Evolutionary conservation across 2,888 invertebrate genomes (phyloP).

Genomic region (Stenolophus ochropezus): DNA sequence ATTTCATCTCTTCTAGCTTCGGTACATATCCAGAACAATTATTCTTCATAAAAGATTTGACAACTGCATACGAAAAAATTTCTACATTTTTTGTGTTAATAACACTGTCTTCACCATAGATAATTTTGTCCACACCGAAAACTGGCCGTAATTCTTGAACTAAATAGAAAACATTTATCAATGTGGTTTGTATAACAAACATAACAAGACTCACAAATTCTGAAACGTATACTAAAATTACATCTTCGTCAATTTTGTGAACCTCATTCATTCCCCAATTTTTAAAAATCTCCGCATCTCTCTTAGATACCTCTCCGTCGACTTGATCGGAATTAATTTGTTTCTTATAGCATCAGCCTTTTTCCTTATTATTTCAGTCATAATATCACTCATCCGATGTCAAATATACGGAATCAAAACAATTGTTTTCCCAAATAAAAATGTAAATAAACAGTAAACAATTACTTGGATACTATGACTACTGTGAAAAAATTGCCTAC

Average conservation of each 20-base stretch:
- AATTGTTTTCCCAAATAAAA: too few species aligned
- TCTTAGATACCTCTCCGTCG: neutral
- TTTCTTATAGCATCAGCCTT: neutral
- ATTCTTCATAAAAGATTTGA: too few species aligned
- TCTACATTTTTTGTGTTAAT: neutral
- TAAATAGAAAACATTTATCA: neutral
- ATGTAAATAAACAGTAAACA: too few species aligned
- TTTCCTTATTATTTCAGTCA: neutral
- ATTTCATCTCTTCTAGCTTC: too few species aligned
- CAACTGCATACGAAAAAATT: neutral
- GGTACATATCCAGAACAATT: too few species aligned
- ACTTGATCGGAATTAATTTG: neutral
- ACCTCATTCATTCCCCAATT: neutral
- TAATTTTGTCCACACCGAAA: neutral
- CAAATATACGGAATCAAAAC: too few species aligned
- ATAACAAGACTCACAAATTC: neutral
- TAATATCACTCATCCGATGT: neutral
- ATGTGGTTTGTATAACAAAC: neutral
- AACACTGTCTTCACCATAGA: neutral
- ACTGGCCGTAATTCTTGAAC: neutral
- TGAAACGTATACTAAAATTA: neutral
- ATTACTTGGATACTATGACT: too few species aligned
- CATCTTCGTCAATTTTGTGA: neutral
- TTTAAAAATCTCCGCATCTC: neutral
- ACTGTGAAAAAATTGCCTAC: too few species aligned